Evolutionary conservation across 2,797 vertebrate species (phyloP).

Genomic region (Taenioides sp.): DNA sequence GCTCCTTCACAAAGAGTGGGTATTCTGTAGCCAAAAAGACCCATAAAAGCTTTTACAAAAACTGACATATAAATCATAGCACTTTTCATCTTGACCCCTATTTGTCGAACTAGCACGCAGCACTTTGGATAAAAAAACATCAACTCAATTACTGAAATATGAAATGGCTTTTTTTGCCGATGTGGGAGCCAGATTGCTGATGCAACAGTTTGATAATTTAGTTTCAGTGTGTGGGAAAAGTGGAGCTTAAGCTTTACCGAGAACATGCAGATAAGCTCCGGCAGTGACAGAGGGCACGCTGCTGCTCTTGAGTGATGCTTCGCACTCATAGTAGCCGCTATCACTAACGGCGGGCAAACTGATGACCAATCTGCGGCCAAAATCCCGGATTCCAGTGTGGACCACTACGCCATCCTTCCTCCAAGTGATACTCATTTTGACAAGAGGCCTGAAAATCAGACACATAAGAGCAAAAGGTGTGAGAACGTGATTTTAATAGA

Average conservation of each 20-base stretch:
- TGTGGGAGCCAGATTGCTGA: constrained; percentile 19
- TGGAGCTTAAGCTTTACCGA: constrained; percentile 75
- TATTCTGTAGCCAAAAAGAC: constrained; percentile 75
- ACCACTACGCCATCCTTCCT: constrained; percentile 85
- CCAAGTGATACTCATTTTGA: constrained; percentile 93
- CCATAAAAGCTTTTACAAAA: constrained; percentile 27
- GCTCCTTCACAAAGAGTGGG: constrained; percentile 90
- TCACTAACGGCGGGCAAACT: constrained; percentile 82
- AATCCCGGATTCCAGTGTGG: constrained; percentile 86
- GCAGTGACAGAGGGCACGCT: constrained; percentile 82
- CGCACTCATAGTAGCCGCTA: constrained; percentile 90
- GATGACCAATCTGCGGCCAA: constrained; percentile 88
- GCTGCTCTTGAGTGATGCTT: constrained; percentile 90
- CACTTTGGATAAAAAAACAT: constrained; percentile 28
- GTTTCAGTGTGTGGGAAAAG: constrained; percentile 8
- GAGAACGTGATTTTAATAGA: constrained; percentile 49
- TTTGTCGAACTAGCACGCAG: constrained; percentile 16
- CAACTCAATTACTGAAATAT: constrained; percentile 31
- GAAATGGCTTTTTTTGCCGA: constrained; percentile 29
- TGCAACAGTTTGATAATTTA: constrained; percentile 26
- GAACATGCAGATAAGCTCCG: constrained; percentile 85
- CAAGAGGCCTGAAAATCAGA: constrained; percentile 82
- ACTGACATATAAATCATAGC: constrained; percentile 5
- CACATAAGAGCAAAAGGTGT: constrained; percentile 28
- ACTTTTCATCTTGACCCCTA: constrained; percentile 16